Base-by-base conservation (phyloP, 2,113 vertebrate species). In the Nerophis ophidion region DNA sequence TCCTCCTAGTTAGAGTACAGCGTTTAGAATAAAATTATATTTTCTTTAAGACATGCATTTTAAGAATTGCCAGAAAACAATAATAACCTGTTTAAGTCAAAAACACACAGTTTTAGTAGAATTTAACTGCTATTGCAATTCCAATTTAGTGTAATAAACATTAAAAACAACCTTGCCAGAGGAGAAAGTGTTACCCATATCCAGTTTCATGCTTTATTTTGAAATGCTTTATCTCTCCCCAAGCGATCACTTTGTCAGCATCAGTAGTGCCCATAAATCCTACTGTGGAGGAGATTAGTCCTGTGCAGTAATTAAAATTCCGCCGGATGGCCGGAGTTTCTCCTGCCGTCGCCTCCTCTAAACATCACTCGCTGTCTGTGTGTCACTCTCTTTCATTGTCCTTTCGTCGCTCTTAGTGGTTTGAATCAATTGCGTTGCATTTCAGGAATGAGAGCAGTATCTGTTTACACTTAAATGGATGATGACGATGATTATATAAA, bases 301-400 rank as follows among this genome's bases (percentile, higher is more conserved):
- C 81, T 75, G 80, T 79, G 76, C 81, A 79, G 75, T 86, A 85
- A 88, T 88, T 88, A 86, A 88, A 83, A 85, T 84, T 81, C 79
- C 77, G 81, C 86, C 70, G 80, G 78, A 81, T 79, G 73, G 78
- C 69, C 78, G 60, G 74, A 44, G 77, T 59, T 80, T 68, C 74
- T 81, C 66, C 59, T 66, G 64, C 76, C 72, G 71, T 71, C 72
- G 52, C 77, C 71, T 70, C 72, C 61, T 62, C 67, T 66, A 68
- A 83, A 82, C 73, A 80, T 82, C 71, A 47, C 69, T 76, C 19
- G 8, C 71, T 59, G 50, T 60, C 74, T 66, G 74, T 75, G 71
- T 42, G 54, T 68, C 65, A 34, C 72, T 52, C 60, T 48, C 56
- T 57, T 15, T 40, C 38, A 12, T 57, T 70, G 63, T 84, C 77